Conservation (phyloP, 2,797 vertebrate genomes). For the Telmatherina bonti region DNA sequence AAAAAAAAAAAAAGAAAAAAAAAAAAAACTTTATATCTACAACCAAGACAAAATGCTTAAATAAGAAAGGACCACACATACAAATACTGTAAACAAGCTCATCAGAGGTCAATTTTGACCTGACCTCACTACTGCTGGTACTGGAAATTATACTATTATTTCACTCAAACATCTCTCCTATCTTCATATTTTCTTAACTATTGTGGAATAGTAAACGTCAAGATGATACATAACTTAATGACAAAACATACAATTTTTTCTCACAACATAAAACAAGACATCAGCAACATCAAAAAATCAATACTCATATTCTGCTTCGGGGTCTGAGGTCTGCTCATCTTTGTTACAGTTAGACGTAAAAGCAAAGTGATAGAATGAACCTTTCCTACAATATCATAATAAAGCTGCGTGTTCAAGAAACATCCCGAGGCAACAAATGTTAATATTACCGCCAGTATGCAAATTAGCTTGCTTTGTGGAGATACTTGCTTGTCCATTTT, state of each 20-base stretch:
- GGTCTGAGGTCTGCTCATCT: conserved; percentile 46
- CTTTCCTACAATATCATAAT: conserved; percentile 26
- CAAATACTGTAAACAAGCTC: background rate
- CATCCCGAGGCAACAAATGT: conserved; percentile 41
- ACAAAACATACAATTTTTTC: conserved; percentile 43
- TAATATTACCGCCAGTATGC: conserved; percentile 52
- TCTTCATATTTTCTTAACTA: background rate
- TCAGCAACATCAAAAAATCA: conserved; percentile 46
- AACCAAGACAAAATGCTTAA: conserved; percentile 1
- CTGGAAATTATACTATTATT: conserved; percentile 20
- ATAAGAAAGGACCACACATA: conserved; percentile 1
- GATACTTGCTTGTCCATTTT: conserved; percentile 29
- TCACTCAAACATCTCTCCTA: background rate
- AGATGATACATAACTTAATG: conserved; percentile 34
- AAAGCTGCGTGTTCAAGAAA: conserved; percentile 44
- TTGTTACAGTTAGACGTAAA: conserved; percentile 30
- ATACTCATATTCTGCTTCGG: conserved; percentile 41
- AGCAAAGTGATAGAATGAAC: conserved; percentile 25
- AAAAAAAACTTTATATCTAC: conserved; percentile 12
- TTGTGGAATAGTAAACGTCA: conserved; percentile 9
- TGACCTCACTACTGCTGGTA: conserved; percentile 9
- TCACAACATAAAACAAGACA: conserved; percentile 46
- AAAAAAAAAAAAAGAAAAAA: no score
- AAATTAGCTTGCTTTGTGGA: conserved; percentile 39
- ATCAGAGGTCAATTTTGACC: conserved; percentile 2